Evolutionary conservation across 2,113 vertebrate genomes (phyloP), one percentile per base, ranked within the genome.

Genomic region (Pyrgilauda ruficollis): DNA sequence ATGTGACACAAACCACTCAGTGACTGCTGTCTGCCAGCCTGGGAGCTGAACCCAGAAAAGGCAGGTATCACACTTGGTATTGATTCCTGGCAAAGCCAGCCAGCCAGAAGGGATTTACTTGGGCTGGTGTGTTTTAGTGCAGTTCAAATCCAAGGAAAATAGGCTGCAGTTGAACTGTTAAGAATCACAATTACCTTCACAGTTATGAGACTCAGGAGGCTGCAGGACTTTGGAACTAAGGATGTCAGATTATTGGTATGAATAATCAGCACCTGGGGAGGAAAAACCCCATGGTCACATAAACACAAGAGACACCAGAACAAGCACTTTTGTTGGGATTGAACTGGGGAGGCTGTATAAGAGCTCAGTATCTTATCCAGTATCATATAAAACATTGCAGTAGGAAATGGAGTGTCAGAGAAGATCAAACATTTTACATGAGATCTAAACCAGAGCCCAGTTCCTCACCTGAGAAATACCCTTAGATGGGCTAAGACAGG

Each of bases 151-250:
- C 30, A 78, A 74, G 23, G 77, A 35, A 64, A 80, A 67, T 0
- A 39, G 46, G 46, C 49, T 84, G 64, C 70, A 86, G 39, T 15
- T 59, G 28, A 59, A 27, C 14, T n/a, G 41, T 15, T 30, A 31
- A 47, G 37, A 61, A 64, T 50, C 81, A 74, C 20, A 14, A 18
- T 87, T 97, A 99, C 99, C 98, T 99, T 99, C 95, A 99, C 94
- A 13, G 99, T 98, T 55, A 91, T 52, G 4, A 99, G 98, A 77
- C 97, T 97, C 76, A 82, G 93, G 77, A 99, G 97, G 84, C 97
- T 98, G 97, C 98, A 98, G 83, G 98, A 98, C 97, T 99, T 99
- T 63, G 99, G 98, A 78, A 99, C 88, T 79, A 99, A 92, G 52
- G 97, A 98, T 35, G 95, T 98, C 94, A 99, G 97, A 58, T 98